These are phyloP conservation scores for Magallana nippona DNA, from an alignment of 2,888 invertebrate genomes.

Conservation along the genomic window DNA sequence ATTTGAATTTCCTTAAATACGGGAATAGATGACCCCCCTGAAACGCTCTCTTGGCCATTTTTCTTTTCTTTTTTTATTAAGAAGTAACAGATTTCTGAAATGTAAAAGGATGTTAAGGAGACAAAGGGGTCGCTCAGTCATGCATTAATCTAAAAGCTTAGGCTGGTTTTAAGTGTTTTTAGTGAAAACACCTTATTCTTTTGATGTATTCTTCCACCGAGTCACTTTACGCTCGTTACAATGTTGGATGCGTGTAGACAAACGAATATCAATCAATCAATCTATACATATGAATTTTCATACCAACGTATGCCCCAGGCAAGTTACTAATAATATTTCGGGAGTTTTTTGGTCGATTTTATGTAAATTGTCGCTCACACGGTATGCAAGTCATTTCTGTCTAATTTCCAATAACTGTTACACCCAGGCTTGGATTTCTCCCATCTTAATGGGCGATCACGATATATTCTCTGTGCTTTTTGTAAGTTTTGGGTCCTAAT, in stretches of 20 bases:
- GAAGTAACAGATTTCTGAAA: conserved; percentile 1
- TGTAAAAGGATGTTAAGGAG: background rate
- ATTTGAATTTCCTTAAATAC: background rate
- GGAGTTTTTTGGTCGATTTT: background rate
- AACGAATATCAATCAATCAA: conserved; percentile 13
- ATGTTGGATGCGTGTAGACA: background rate
- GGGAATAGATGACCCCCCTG: background rate
- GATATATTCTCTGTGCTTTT: background rate
- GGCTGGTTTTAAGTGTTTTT: background rate
- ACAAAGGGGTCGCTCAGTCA: conserved; percentile 8
- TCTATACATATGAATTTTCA: conserved; percentile 22
- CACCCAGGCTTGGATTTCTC: background rate
- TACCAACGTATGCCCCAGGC: background rate
- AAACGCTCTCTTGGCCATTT: background rate
- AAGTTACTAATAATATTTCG: conserved; percentile 18
- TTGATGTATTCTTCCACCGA: background rate
- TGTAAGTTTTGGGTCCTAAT: background rate
- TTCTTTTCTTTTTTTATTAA: background rate
- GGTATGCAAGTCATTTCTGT: background rate
- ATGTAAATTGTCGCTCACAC: background rate
- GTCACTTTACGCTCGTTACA: background rate
- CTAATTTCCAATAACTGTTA: background rate
- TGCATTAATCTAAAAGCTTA: background rate
- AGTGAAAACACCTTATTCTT: background rate
- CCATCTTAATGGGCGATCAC: background rate